Base-by-base conservation (phyloP, 1,140 invertebrate species). In the Formica selysi region DNA sequence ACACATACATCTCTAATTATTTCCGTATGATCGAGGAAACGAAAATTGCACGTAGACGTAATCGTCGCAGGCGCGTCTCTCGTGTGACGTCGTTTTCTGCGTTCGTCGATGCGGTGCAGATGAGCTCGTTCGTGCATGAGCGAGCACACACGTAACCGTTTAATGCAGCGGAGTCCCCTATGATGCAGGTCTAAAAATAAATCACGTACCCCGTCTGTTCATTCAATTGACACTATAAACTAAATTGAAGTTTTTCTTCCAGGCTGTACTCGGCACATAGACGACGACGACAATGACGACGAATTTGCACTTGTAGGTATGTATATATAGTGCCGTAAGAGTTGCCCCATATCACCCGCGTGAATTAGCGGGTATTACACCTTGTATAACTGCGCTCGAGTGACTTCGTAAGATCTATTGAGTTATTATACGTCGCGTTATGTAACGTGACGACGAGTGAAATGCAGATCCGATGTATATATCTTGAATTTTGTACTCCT, bases 111-210 rank as follows among this genome's bases (percentile, higher is more conserved):
- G 16, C 38, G 76, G 32, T 22, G 64, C 64, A 54, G 78, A 83
- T 61, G 68, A 83, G 54, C 26, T 54, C 32, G 79, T 36, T 83
- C 68, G 68, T 83, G 67, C 65, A 22, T 81, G 79, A 81, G 51
- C 67, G 79, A 71, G 38, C 54, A 73, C 79, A 83, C 79, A 61
- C 67, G 67, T 83, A 73, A 85, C 73, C 64, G 71, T 26, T 85
- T 65, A 59, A 76, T 85, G 81, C 81, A 76, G 22, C 32, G 81
- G 81, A 64, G 73, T 70, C 76, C 76, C 84, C 76, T 59, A 41
- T 86, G 76, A 86, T 79, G 76, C 84, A 48, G 74, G 32, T 78
- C 84, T 86, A 86, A 86, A 86, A 86, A 86, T 86, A 86, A 86
- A 86, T 86, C 84, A 86, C 51, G 74, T 76, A 80, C 22, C 73